A percentile compares a stretch with the other conserved stretches of the same genome.
Evolutionary conservation across 2,888 invertebrate species (phyloP).

Genomic region (Lycia hirtaria): DNA sequence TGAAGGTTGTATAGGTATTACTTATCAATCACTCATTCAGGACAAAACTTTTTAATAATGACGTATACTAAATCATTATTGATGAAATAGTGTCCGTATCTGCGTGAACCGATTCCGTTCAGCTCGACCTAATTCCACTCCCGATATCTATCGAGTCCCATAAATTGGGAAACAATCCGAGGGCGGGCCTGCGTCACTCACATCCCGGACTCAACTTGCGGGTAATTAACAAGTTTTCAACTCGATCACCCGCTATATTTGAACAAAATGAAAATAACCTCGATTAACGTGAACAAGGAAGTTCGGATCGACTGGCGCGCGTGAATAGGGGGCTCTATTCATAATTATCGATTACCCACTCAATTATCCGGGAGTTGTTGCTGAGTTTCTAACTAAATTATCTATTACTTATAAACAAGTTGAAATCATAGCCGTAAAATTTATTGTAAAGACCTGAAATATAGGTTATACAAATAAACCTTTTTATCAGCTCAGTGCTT

Average conservation of each 20-base stretch:
- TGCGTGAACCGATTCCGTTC: background rate
- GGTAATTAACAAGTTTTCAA: constrained; percentile 68
- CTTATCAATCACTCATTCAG: no score
- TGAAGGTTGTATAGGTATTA: no score
- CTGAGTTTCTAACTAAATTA: background rate
- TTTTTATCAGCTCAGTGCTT: no score
- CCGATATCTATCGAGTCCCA: constrained; percentile 13
- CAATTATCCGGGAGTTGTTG: background rate
- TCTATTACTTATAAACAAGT: no score
- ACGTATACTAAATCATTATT: background rate
- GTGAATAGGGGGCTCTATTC: background rate
- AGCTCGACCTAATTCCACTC: constrained; percentile 20
- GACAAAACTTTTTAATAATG: no score
- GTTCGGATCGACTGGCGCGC: constrained; percentile 47
- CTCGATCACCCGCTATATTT: constrained; percentile 72
- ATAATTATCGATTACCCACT: background rate
- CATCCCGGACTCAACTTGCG: constrained; percentile 30
- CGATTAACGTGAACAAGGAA: constrained; percentile 59
- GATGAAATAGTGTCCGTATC: background rate
- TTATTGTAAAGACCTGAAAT: no score
- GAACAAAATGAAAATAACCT: constrained; percentile 69
- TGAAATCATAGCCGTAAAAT: no score
- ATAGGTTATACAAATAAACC: no score
- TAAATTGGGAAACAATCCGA: constrained; percentile 20
- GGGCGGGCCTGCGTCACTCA: constrained; percentile 24